phyloP scores from a whole-genome alignment of 1,140 invertebrate species.

The Heliconius melpomene region DNA sequence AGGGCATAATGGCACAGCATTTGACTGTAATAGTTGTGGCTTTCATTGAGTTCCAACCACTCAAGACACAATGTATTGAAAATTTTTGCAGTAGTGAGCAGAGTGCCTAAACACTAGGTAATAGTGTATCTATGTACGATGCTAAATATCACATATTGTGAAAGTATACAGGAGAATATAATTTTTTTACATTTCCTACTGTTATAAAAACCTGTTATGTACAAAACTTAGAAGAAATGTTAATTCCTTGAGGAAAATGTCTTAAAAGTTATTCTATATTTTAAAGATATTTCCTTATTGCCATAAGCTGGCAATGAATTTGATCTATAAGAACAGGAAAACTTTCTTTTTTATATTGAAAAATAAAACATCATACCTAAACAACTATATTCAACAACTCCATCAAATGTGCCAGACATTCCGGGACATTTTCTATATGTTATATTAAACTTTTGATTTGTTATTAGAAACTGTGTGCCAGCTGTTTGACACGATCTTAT shows the following conservation, averaged over 20 bases:
- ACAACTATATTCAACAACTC: slow-evolving; percentile 95
- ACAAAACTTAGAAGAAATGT: not conserved
- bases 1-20: no score
- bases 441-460: slow-evolving; percentile 98
- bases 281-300: not conserved
- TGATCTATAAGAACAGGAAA: no score
- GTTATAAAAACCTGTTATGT: no score
- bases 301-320: not conserved
- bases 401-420: slow-evolving; percentile 91
- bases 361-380: slow-evolving; percentile 80
- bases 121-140: no score
- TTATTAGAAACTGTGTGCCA: slow-evolving; percentile 96
- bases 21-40: no score
- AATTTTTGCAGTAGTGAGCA: no score
- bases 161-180: no score
- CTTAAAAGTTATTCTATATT: not conserved
- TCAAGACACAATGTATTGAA: no score
- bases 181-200: no score
- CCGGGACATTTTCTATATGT: slow-evolving; percentile 94
- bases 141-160: no score
- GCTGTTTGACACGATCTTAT: slow-evolving; percentile 97
- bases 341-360: not conserved
- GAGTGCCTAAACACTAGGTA: no score
- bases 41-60: no score
- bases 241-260: not conserved